phyloP scores from a whole-genome alignment of 2,797 vertebrate species.

The Galago senegalensis region DNA sequence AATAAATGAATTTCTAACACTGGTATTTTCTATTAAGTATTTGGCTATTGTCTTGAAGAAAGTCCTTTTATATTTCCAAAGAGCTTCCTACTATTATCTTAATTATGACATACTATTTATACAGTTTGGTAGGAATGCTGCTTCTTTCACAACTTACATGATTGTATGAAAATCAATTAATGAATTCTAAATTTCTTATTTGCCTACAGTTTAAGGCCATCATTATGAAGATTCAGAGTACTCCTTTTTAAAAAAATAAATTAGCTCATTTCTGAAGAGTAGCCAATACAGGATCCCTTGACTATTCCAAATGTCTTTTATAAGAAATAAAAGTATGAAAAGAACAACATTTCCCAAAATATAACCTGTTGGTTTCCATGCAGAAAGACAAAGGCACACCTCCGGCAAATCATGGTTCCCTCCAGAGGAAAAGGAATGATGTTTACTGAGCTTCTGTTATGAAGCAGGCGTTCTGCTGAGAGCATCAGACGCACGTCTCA shows the following conservation, averaged over 20 bases:
- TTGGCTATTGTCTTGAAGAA: slow-evolving; percentile 47
- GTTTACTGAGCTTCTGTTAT: not conserved
- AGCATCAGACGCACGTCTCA: not conserved
- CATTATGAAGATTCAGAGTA: slow-evolving; percentile 30
- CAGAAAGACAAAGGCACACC: not conserved
- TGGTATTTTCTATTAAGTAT: slow-evolving; percentile 59
- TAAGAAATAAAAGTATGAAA: slow-evolving; percentile 50
- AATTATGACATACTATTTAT: slow-evolving; percentile 67
- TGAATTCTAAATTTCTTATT: slow-evolving; percentile 53
- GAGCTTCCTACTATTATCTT: slow-evolving; percentile 50
- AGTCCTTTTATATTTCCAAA: slow-evolving; percentile 51
- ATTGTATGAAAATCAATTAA: slow-evolving; percentile 57
- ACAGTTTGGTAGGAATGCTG: slow-evolving; percentile 45
- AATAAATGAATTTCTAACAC: slow-evolving; percentile 67
- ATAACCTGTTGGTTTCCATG: not conserved
- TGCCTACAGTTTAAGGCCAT: slow-evolving; percentile 46
- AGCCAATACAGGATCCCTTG: slow-evolving; percentile 7
- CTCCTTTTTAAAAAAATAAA: slow-evolving; percentile 9
- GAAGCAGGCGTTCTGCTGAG: not conserved
- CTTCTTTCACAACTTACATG: slow-evolving; percentile 48
- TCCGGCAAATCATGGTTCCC: not conserved
- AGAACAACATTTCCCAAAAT: slow-evolving; percentile 21
- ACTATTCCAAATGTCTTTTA: not conserved
- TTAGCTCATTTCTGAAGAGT: slow-evolving; percentile 39
- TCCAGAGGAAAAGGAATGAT: not conserved